phyloP scores from a whole-genome alignment of 2,888 invertebrate genomes.

The Acleris holmiana region DNA sequence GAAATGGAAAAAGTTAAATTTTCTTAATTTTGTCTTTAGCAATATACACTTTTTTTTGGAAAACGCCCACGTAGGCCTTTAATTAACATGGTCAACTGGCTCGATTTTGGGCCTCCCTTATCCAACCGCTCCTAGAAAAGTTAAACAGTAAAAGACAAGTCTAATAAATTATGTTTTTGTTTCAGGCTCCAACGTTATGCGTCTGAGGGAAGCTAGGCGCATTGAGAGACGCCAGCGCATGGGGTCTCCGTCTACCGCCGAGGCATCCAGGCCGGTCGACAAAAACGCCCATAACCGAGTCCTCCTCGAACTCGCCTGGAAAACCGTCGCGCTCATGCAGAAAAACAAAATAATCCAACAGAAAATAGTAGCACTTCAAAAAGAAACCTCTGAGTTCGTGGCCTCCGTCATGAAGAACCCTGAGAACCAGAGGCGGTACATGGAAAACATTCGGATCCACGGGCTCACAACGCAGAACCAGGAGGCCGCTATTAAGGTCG shows the following conservation, averaged over 20 bases:
- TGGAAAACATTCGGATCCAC: conserved; percentile 59
- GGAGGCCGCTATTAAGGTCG: conserved; percentile 27
- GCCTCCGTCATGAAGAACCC: conserved; percentile 84
- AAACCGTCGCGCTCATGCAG: conserved; percentile 86
- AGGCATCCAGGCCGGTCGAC: conserved; percentile 46
- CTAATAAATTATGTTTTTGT: conserved; percentile 45
- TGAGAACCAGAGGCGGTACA: conserved; percentile 64
- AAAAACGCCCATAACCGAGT: conserved; percentile 72
- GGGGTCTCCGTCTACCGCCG: conserved; percentile 47
- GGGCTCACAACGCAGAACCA: conserved; percentile 48
- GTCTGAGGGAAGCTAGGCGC: conserved; percentile 70
- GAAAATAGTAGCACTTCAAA: conserved; percentile 84
- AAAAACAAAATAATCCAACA: conserved; percentile 86
- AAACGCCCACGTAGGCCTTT: too few relatives aligned
- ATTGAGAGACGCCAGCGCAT: conserved; percentile 61
- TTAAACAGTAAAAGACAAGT: background rate
- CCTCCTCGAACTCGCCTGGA: conserved; percentile 85
- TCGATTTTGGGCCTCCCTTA: too few relatives aligned
- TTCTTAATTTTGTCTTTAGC: too few relatives aligned
- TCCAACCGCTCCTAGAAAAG: too few relatives aligned
- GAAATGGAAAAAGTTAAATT: too few relatives aligned
- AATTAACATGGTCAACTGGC: too few relatives aligned
- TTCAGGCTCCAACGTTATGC: conserved; percentile 65
- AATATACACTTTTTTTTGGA: too few relatives aligned
- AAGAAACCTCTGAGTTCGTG: conserved; percentile 86